Evolutionary conservation across 2,113 vertebrate genomes (phyloP).

Genomic region (Heloderma charlesbogerti): DNA sequence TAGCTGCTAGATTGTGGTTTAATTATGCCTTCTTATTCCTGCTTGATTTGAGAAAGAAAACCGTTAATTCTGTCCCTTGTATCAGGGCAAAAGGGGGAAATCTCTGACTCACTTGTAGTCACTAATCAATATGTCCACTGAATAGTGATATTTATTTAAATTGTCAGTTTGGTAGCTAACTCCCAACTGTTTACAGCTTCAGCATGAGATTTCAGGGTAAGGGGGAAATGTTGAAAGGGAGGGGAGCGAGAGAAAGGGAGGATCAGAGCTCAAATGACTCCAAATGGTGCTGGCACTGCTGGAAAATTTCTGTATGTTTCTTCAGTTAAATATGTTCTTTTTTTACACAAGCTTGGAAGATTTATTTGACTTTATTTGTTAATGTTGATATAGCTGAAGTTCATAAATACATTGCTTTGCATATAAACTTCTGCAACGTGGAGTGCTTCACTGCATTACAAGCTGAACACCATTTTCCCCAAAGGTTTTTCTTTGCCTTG

Average conservation of each 20-base stretch:
- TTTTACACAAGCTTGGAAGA: neutral
- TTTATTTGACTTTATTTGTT: neutral
- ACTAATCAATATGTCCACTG: constrained; percentile 63
- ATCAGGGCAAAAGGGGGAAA: neutral
- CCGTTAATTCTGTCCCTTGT: constrained; percentile 4
- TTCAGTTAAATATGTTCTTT: neutral
- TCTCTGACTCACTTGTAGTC: constrained; percentile 36
- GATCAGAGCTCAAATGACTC: neutral
- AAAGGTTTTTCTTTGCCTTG: neutral
- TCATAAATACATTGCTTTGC: neutral
- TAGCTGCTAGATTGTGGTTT: neutral
- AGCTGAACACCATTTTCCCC: neutral
- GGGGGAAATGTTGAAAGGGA: neutral
- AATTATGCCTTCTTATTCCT: constrained; percentile 25
- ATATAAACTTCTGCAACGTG: neutral
- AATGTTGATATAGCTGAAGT: neutral
- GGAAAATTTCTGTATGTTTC: neutral
- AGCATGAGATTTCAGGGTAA: constrained; percentile 12
- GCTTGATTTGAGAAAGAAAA: constrained; percentile 3
- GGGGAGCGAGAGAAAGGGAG: neutral
- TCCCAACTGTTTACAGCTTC: constrained; percentile 56
- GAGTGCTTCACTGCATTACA: no score
- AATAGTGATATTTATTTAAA: constrained; percentile 69
- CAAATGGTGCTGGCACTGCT: neutral
- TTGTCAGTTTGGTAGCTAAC: constrained; percentile 51